A percentile compares a stretch with the other conserved stretches of the same genome.
Conservation (phyloP, 2,797 vertebrate genomes). For the Clarias platycephalus region DNA sequence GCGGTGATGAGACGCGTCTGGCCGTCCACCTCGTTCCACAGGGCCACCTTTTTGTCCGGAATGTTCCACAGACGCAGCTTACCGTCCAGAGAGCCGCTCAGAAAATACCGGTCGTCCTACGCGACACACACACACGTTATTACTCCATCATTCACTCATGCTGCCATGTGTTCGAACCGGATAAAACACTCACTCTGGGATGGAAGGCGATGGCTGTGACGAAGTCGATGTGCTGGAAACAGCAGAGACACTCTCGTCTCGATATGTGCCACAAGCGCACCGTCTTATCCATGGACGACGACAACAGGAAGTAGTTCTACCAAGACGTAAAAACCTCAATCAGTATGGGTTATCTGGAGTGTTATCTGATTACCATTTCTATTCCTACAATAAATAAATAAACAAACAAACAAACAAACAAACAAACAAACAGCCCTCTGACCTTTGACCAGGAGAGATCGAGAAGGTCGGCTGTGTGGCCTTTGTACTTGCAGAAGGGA, state of each 20-base stretch:
- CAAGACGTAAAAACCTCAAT: neutral
- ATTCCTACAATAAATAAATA: neutral
- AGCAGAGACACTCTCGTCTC: constrained; percentile 96
- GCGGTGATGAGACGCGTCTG: constrained; percentile 97
- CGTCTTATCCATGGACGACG: constrained; percentile 99
- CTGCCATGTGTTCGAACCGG: neutral
- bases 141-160: neutral
- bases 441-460: constrained; percentile 99
- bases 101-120: constrained; percentile 95
- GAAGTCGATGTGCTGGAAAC: constrained; percentile 99
- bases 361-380: neutral
- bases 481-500: constrained; percentile 99
- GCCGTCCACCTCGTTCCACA: constrained; percentile 99
- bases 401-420: neutral
- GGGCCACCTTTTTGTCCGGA: constrained; percentile 97
- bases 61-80: constrained; percentile 98
- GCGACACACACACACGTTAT: neutral
- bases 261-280: constrained; percentile 98
- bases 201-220: constrained; percentile 99
- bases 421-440: constrained; percentile 51
- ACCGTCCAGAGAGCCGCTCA: constrained; percentile 95
- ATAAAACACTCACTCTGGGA: constrained; percentile 84
- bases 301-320: constrained; percentile 98
- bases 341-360: neutral
- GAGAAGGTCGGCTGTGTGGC: constrained; percentile 96